Evolutionary conservation across 2,797 vertebrate genomes (phyloP).

Genomic region (Cetoscarus ocellatus): DNA sequence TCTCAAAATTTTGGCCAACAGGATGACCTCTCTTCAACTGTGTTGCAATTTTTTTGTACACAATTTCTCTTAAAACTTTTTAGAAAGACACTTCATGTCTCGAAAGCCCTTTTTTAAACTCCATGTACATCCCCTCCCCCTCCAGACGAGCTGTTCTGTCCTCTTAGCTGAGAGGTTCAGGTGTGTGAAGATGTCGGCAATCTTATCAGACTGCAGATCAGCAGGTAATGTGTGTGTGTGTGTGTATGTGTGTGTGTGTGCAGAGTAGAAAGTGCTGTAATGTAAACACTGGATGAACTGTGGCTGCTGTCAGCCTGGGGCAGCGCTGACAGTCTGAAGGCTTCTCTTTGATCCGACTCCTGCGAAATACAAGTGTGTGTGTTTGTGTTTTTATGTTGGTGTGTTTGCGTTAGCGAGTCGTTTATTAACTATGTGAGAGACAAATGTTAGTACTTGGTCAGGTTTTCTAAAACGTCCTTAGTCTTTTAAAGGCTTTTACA

Average conservation of each 20-base stretch:
- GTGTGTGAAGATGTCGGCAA: slow-evolving; percentile 24
- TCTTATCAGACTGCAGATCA: slow-evolving; percentile 47
- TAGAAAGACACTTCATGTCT: not conserved
- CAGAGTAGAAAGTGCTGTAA: slow-evolving; percentile 62
- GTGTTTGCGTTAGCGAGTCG: not conserved
- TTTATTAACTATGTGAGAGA: not conserved
- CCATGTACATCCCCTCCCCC: not conserved
- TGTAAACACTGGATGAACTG: slow-evolving; percentile 70
- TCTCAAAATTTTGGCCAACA: too few relatives aligned
- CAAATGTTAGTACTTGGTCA: not conserved
- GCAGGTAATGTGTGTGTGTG: slow-evolving; percentile 2
- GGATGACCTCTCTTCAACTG: too few relatives aligned
- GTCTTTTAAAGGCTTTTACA: not conserved
- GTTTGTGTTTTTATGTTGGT: not conserved
- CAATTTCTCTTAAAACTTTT: not conserved
- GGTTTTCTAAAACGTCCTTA: not conserved
- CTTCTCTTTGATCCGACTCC: slow-evolving; percentile 58
- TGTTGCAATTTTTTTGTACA: not conserved
- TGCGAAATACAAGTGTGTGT: slow-evolving; percentile 10
- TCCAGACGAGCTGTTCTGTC: not conserved
- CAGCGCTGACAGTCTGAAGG: slow-evolving; percentile 49
- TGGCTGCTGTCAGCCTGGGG: slow-evolving; percentile 63
- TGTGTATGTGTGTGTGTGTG: slow-evolving; percentile 16
- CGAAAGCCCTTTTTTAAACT: slow-evolving; percentile 5
- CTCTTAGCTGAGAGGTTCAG: slow-evolving; percentile 3